A percentile compares a stretch with the other conserved stretches of the same genome.
These are phyloP conservation scores for Leptobrachium leishanense DNA, from an alignment of 2,113 vertebrate genomes.

Conservation along the genomic window DNA sequence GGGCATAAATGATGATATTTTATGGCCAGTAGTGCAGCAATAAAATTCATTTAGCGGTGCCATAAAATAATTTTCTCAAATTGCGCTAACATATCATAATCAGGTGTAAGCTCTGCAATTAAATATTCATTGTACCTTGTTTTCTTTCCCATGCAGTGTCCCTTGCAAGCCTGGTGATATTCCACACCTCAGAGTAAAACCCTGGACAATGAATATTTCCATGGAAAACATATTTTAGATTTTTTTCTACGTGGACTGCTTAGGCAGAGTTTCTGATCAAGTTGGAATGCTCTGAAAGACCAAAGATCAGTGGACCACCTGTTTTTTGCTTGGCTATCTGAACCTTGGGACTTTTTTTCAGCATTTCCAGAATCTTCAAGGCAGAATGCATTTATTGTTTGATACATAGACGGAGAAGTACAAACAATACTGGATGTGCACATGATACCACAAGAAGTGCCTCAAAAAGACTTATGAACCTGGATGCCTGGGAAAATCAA, in stretches of 20 bases:
- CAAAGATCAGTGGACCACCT: background rate
- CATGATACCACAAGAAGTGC: background rate
- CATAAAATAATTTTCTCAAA: conserved; percentile 35
- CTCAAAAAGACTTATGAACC: background rate
- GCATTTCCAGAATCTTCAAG: conserved; percentile 61
- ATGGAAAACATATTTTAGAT: background rate
- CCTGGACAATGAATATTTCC: background rate
- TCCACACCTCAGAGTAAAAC: conserved; percentile 68
- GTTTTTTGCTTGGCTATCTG: background rate
- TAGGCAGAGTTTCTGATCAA: conserved; percentile 9
- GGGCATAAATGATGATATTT: conserved; percentile 16
- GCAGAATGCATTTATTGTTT: conserved; percentile 7
- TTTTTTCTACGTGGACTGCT: background rate
- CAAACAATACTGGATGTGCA: background rate
- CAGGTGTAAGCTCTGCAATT: conserved; percentile 57
- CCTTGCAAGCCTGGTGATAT: conserved; percentile 98
- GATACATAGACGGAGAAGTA: no score
- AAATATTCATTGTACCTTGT: conserved; percentile 52
- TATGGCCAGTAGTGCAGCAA: conserved; percentile 18
- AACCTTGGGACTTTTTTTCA: conserved; percentile 42
- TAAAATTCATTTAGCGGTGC: conserved; percentile 26
- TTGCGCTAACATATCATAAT: conserved; percentile 31
- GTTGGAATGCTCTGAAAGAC: background rate
- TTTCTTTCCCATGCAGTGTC: conserved; percentile 77
- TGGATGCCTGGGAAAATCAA: conserved; percentile 5